These are phyloP conservation scores for Leucoraja ocellata DNA, from an alignment of 2,797 vertebrate genomes.

Conservation along the genomic window DNA sequence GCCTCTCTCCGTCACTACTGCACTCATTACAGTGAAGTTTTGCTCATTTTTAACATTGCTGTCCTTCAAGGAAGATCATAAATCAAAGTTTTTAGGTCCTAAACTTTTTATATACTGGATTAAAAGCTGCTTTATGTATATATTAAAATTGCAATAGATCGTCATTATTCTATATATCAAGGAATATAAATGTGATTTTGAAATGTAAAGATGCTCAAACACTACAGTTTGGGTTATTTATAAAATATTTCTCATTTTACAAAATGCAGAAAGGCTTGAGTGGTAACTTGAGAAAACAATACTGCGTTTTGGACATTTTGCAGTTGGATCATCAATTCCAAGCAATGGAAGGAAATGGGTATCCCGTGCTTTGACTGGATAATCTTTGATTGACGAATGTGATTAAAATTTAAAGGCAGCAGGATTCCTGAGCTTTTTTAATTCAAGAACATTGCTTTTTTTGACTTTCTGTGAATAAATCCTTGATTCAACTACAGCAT, in stretches of 20 bases:
- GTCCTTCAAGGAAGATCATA: not conserved
- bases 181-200: not conserved
- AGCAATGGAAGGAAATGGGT: not conserved
- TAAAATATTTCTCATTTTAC: not conserved
- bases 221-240: not conserved
- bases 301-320: not conserved
- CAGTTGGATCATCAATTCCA: not conserved
- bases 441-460: not conserved
- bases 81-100: not conserved
- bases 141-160: not conserved
- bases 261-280: not conserved
- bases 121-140: not conserved
- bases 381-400: not conserved
- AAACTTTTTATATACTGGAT: not conserved
- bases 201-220: not conserved
- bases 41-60: not conserved
- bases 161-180: not conserved
- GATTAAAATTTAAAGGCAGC: not conserved
- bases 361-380: not conserved
- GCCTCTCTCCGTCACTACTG: not conserved
- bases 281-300: not conserved
- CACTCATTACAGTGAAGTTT: not conserved
- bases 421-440: not conserved
- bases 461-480: not conserved
- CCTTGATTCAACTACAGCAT: too few relatives aligned